Evolutionary conservation across 1,140 invertebrate species (phyloP), one percentile per base, ranked within the genome.

Genomic region (Hydropsyche tenuis): DNA sequence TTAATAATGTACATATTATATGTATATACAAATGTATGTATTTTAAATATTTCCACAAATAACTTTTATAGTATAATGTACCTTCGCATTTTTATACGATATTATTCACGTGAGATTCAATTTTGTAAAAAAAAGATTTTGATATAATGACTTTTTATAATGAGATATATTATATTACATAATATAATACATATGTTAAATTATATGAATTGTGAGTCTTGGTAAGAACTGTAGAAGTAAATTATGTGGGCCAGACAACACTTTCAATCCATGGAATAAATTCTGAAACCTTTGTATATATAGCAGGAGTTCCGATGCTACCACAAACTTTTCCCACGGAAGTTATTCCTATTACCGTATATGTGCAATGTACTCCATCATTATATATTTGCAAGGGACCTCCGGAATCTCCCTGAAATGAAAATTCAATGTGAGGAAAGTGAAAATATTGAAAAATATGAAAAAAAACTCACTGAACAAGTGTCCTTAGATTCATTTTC

Each of bases 241-340:
- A 3, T 9, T 37, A 37, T 4, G 3, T 48, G 4, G 82, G 79
- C 84, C 85, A 86, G 14, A 86, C 84, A 3, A 82, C 82, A 46
- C 79, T 79, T 78, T 89, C 87, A 45, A 90, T 89, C 89, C 89
- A 90, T n/a, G 85, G 80, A 0, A 89, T 71, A 77, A 87, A 90
- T 23, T 83, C 80, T 18, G 86, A 86, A 0, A 90, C 86, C 79
- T 81, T 83, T 0, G 88, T 88, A 77, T 90, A 90, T 2, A 90
- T 81, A 0, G 85, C 88, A 14, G 88, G 87, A 0, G 82, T 82
- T 76, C 83, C 84, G 69, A 79, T 79, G 51, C 82, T 82, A 6
- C 81, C 87, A 76, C 88, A 89, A 56, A 81, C 81, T 79, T 86
- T 87, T n/a, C 88, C 88, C 69, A 86, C 85, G 45, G 85, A 86